Evolutionary conservation across 2,888 invertebrate genomes (phyloP).

Genomic region (Caradrina clavipalpis): DNA sequence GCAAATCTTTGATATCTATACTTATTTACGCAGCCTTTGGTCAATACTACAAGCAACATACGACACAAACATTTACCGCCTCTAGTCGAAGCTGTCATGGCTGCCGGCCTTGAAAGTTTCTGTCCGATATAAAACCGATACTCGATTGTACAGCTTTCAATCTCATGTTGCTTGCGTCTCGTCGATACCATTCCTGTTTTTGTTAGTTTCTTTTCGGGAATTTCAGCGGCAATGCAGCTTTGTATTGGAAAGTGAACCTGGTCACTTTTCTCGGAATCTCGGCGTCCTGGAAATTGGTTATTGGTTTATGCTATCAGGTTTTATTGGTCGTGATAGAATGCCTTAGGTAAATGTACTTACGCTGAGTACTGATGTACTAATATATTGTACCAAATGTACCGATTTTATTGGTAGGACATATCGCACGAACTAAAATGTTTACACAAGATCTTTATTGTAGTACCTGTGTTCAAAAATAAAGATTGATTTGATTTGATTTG

Average conservation of each 20-base stretch:
- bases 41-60: constrained; percentile 1
- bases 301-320: not conserved
- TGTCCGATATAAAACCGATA: constrained; percentile 66
- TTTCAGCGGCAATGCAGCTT: constrained; percentile 29
- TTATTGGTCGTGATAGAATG: not conserved
- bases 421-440: too few relatives aligned
- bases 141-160: constrained; percentile 61
- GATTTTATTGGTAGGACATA: too few relatives aligned
- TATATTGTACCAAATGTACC: too few relatives aligned
- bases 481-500: too few relatives aligned
- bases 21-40: constrained; percentile 22
- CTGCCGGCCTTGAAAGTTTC: constrained; percentile 49
- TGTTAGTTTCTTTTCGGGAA: constrained; percentile 43
- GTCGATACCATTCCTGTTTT: constrained; percentile 40
- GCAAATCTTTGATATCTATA: too few relatives aligned
- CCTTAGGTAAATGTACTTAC: not conserved
- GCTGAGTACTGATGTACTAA: too few relatives aligned
- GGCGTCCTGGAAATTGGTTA: constrained; percentile 16
- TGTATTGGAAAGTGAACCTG: constrained; percentile 16
- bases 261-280: constrained; percentile 4
- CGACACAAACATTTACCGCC: constrained; percentile 21
- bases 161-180: constrained; percentile 49
- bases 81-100: constrained; percentile 33
- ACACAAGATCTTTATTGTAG: too few relatives aligned
- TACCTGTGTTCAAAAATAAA: too few relatives aligned